Conservation (phyloP, 1,140 invertebrate genomes). For the Telenomus remus region DNA sequence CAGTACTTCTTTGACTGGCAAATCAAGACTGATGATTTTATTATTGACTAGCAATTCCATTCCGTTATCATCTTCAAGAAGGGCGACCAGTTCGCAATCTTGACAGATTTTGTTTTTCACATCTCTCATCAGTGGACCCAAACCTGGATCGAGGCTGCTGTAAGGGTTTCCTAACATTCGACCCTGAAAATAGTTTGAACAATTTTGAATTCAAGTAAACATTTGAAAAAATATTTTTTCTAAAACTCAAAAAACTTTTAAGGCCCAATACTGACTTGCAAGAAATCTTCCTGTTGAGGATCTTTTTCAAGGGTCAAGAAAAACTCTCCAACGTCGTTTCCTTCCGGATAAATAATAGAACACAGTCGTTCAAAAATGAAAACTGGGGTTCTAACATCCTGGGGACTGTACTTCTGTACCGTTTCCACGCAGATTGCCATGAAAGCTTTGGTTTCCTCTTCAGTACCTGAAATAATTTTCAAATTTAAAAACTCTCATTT, state of each 20-base stretch:
- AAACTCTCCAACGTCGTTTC: constrained; percentile 97
- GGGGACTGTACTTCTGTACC: constrained; percentile 92
- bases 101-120: constrained; percentile 99
- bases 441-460: constrained; percentile 96
- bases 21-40: constrained; percentile 97
- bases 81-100: constrained; percentile 96
- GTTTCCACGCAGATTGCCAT: constrained; percentile 98
- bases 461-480: constrained; percentile 81
- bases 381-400: constrained; percentile 96
- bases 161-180: constrained; percentile 99
- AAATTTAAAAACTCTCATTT: too few relatives aligned
- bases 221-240: too few relatives aligned
- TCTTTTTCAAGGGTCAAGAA: constrained; percentile 98
- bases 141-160: constrained; percentile 92
- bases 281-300: constrained; percentile 98
- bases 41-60: constrained; percentile 99
- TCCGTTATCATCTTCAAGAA: constrained; percentile 97
- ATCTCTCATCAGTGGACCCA: constrained; percentile 97
- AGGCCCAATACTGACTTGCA: constrained; percentile 81
- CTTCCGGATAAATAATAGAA: constrained; percentile 97
- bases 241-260: neutral
- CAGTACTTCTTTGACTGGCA: constrained; percentile 93
- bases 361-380: constrained; percentile 98
- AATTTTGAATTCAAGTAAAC: too few relatives aligned
- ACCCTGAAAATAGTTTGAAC: constrained; percentile 81